Percentiles rank a stretch among this genome's conserved stretches.
Conservation (phyloP, 2,888 invertebrate genomes). For the Aporophyla nigra region DNA sequence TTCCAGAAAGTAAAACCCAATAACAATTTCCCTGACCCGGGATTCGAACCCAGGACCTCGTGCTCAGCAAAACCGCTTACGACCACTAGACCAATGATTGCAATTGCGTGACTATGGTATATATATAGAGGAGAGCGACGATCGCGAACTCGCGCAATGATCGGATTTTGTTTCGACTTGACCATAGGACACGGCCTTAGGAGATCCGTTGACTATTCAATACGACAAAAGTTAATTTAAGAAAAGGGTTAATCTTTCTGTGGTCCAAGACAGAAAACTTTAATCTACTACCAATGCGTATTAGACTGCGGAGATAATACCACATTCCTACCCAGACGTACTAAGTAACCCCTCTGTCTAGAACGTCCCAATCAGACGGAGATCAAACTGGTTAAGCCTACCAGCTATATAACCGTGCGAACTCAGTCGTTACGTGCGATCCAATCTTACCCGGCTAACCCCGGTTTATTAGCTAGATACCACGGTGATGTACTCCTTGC, state of each 20-base stretch:
- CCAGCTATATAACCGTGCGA: conserved; percentile 58
- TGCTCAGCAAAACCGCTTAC: too few relatives aligned
- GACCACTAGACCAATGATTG: too few relatives aligned
- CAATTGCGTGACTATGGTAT: neutral
- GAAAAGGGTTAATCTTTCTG: neutral
- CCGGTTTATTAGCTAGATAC: conserved; percentile 64
- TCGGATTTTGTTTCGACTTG: neutral
- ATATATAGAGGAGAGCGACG: neutral
- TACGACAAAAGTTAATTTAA: neutral
- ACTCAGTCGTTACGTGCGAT: conserved; percentile 62
- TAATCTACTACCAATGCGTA: neutral
- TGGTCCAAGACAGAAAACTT: neutral
- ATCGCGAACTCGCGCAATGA: neutral
- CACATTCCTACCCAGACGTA: conserved; percentile 22
- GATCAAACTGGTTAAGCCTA: conserved; percentile 64
- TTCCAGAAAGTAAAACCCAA: too few relatives aligned
- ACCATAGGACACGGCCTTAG: too few relatives aligned
- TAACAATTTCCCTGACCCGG: too few relatives aligned
- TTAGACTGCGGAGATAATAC: conserved; percentile 2
- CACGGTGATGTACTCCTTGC: conserved; percentile 56
- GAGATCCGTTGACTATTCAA: too few relatives aligned
- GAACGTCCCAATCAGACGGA: conserved; percentile 57
- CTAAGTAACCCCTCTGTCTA: conserved; percentile 44
- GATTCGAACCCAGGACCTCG: too few relatives aligned
- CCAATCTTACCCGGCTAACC: conserved; percentile 63